These are phyloP conservation scores for Cyanoderma ruficeps DNA, from an alignment of 2,113 vertebrate genomes.

Conservation along the genomic window DNA sequence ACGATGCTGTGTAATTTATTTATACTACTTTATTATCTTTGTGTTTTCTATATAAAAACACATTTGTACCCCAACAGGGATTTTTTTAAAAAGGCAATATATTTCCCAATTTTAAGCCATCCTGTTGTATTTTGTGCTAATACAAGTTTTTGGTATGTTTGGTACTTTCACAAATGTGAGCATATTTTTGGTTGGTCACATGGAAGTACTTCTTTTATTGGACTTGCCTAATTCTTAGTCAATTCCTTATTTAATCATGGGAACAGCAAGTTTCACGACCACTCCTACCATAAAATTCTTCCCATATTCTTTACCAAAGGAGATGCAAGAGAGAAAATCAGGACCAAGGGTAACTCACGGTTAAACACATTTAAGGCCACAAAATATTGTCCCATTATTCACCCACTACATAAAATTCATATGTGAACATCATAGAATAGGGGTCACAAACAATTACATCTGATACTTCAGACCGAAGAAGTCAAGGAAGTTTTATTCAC, in stretches of 20 bases:
- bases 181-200: neutral
- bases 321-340: neutral
- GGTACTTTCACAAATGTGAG: neutral
- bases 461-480: neutral
- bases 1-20: neutral
- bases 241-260: neutral
- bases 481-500: neutral
- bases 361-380: neutral
- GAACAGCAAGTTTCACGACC: neutral
- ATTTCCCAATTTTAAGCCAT: neutral
- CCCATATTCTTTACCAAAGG: neutral
- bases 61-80: neutral
- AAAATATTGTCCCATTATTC: neutral
- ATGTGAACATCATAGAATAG: neutral
- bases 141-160: neutral
- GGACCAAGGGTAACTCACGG: neutral
- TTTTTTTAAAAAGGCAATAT: neutral
- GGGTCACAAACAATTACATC: neutral
- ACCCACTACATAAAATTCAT: fast-evolving
- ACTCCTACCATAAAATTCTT: neutral
- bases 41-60: neutral
- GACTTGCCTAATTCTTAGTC: neutral
- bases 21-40: neutral
- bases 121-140: neutral
- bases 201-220: neutral